Conservation (phyloP, 1,140 invertebrate genomes). For the Drosophila lowei region DNA sequence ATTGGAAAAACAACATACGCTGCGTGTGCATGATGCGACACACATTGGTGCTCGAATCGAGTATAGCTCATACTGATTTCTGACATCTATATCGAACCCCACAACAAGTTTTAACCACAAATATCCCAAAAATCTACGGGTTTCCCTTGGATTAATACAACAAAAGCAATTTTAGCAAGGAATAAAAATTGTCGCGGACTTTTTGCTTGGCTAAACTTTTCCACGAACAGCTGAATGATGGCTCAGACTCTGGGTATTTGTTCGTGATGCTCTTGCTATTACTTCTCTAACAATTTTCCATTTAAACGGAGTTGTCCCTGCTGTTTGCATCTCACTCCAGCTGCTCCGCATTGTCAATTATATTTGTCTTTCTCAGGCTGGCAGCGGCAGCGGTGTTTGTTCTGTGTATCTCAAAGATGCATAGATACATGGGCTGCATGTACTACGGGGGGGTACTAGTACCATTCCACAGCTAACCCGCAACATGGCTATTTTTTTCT, state of each 20-base stretch:
- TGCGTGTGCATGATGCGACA: too few relatives aligned
- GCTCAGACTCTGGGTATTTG: neutral
- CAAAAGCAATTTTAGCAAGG: neutral
- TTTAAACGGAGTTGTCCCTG: constrained; percentile 42
- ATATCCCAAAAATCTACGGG: neutral
- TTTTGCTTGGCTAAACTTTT: constrained; percentile 11
- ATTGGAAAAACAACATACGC: too few relatives aligned
- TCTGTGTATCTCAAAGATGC: constrained; percentile 48
- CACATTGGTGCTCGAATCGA: too few relatives aligned
- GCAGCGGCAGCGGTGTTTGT: constrained; percentile 45
- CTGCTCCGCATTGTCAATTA: constrained; percentile 37
- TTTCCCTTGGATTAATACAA: too few relatives aligned
- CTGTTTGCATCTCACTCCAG: constrained; percentile 37
- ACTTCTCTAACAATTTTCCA: constrained; percentile 42
- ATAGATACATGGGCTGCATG: constrained; percentile 28
- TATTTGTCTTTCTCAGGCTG: constrained; percentile 74
- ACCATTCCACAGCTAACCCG: constrained; percentile 47
- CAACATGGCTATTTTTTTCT: constrained; percentile 45
- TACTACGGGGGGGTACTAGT: constrained; percentile 26
- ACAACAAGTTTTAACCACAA: neutral
- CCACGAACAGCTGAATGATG: constrained; percentile 42
- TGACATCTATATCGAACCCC: too few relatives aligned
- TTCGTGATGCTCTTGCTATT: neutral
- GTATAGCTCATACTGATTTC: too few relatives aligned
- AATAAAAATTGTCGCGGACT: neutral